phyloP scores from a whole-genome alignment of 1,140 invertebrate genomes.

The Arion vulgaris region DNA sequence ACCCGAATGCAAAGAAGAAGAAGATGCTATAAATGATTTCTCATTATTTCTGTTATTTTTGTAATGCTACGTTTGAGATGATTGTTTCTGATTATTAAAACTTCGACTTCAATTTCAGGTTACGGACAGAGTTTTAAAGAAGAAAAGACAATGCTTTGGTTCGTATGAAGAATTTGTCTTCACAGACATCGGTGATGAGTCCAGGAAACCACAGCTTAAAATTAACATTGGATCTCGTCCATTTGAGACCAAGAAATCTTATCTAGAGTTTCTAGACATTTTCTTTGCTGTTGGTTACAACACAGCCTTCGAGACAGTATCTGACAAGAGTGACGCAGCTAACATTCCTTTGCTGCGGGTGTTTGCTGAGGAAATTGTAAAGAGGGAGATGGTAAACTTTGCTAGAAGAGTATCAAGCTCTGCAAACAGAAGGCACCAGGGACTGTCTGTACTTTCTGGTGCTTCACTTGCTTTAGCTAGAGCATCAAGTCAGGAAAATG shows the following conservation, averaged over 20 bases:
- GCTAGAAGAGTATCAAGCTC: constrained; percentile 24
- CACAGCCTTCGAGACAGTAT: constrained; percentile 52
- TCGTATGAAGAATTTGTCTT: constrained; percentile 67
- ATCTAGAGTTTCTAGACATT: constrained; percentile 69
- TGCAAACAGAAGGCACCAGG: constrained; percentile 34
- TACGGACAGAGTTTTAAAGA: constrained; percentile 60
- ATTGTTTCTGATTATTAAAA: background rate
- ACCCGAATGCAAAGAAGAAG: no score
- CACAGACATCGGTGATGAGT: constrained; percentile 36
- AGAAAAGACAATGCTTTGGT: constrained; percentile 62
- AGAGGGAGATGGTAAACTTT: constrained; percentile 55
- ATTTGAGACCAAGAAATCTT: constrained; percentile 67
- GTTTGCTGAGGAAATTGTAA: constrained; percentile 58
- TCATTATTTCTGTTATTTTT: no score
- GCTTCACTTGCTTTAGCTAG: constrained; percentile 10
- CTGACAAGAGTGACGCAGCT: constrained; percentile 42
- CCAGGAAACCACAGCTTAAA: constrained; percentile 5
- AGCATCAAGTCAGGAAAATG: background rate
- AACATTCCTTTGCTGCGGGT: constrained; percentile 56
- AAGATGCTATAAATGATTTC: no score
- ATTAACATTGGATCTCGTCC: constrained; percentile 65
- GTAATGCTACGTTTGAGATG: background rate
- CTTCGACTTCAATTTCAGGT: constrained; percentile 37
- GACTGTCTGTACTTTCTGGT: constrained; percentile 42
- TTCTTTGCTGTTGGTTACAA: constrained; percentile 66